Conservation (phyloP, 1,140 invertebrate species). For the Bombus balteatus region DNA sequence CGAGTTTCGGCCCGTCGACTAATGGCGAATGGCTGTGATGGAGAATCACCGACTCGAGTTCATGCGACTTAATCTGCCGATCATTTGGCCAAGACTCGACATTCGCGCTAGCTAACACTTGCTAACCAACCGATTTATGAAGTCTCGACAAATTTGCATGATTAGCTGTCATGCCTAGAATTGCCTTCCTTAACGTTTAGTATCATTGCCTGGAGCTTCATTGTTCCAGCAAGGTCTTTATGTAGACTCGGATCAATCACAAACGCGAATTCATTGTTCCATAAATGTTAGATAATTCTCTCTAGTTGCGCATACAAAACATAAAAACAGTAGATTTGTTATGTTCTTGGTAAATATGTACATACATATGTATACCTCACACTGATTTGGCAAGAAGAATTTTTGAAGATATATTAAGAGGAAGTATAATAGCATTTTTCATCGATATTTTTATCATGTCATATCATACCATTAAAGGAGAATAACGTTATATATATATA, state of each 20-base stretch:
- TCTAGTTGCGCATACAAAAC: background rate
- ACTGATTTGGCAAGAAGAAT: no score
- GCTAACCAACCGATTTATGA: background rate
- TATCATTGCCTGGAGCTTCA: background rate
- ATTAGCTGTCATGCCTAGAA: background rate
- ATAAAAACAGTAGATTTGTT: no score
- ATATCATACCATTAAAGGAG: no score
- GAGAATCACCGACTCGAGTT: conserved; percentile 58
- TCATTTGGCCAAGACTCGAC: conserved; percentile 50
- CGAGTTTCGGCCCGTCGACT: conserved; percentile 74
- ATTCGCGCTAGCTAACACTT: no score
- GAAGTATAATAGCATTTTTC: no score
- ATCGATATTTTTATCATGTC: no score
- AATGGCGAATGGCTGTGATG: conserved; percentile 66
- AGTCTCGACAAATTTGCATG: conserved; percentile 7
- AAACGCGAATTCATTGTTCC: background rate
- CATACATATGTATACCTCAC: no score
- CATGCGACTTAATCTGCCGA: conserved; percentile 63
- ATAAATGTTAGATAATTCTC: background rate
- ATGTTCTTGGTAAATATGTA: no score
- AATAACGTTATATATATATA: background rate
- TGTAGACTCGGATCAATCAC: background rate
- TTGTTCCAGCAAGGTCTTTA: background rate
- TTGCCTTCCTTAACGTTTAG: background rate
- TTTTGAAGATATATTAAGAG: no score